Percentiles rank a stretch among this genome's conserved stretches.
Evolutionary conservation across 1,140 invertebrate genomes (phyloP).

Genomic region (Caerostris extrusa): DNA sequence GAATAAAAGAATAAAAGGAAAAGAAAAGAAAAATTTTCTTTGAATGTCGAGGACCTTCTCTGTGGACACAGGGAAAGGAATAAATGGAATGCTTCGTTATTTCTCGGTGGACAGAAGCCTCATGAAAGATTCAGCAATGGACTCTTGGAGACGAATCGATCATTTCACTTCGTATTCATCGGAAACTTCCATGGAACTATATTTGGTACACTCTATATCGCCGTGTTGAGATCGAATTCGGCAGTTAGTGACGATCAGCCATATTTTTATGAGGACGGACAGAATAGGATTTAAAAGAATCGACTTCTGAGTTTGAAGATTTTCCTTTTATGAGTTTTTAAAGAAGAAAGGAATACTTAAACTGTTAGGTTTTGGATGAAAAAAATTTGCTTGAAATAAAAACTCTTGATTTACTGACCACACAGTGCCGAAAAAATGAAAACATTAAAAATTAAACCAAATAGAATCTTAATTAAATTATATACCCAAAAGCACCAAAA

Average conservation of each 20-base stretch:
- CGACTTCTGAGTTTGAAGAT: not conserved
- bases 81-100: conserved; percentile 28
- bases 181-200: not conserved
- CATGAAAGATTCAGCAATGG: conserved; percentile 26
- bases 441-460: too few species aligned
- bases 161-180: conserved; percentile 6
- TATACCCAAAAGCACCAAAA: too few species aligned
- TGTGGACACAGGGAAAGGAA: not conserved
- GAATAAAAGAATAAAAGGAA: not conserved
- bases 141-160: not conserved
- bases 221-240: not conserved
- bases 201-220: not conserved
- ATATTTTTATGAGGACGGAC: not conserved
- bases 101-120: not conserved
- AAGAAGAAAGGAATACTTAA: too few species aligned
- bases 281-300: too few species aligned
- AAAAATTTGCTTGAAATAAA: too few species aligned
- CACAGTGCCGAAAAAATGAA: too few species aligned
- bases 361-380: too few species aligned
- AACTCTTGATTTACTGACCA: too few species aligned
- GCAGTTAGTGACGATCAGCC: not conserved
- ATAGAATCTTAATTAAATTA: too few species aligned
- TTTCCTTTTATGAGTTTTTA: too few species aligned
- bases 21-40: too few species aligned
- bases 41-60: not conserved